Conservation (phyloP, 2,113 vertebrate species). For the Pelusios castaneus region DNA sequence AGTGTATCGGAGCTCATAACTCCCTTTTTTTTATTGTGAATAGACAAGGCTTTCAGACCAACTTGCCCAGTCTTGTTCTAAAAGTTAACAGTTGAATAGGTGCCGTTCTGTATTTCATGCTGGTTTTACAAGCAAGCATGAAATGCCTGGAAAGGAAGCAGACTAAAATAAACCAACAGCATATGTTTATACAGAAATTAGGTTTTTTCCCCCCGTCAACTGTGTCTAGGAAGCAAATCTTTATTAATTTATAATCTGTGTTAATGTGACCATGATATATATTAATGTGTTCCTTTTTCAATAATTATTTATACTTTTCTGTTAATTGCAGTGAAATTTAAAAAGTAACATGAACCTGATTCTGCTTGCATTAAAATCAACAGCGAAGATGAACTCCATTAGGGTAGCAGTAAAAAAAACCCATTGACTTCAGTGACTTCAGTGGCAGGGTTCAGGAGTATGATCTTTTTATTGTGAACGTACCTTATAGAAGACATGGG, state of each 20-base stretch:
- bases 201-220: background rate
- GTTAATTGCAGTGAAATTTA: background rate
- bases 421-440: background rate
- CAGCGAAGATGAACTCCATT: background rate
- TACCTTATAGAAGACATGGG: background rate
- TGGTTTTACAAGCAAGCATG: constrained; percentile 33
- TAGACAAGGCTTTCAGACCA: constrained; percentile 44
- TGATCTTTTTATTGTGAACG: background rate
- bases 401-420: background rate
- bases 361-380: background rate
- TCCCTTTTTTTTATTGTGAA: constrained; percentile 44
- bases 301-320: constrained; percentile 13
- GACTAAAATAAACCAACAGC: background rate
- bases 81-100: constrained; percentile 47
- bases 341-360: background rate
- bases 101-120: constrained; percentile 14
- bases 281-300: constrained; percentile 14
- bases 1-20: constrained; percentile 42
- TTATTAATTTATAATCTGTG: background rate
- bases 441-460: background rate
- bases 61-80: constrained; percentile 70
- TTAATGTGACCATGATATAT: constrained; percentile 11
- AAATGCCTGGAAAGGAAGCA: constrained; percentile 46
- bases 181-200: background rate
- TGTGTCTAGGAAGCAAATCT: background rate